Evolutionary conservation across 2,888 invertebrate genomes (phyloP).

Genomic region (Tricholauxania praeusta): DNA sequence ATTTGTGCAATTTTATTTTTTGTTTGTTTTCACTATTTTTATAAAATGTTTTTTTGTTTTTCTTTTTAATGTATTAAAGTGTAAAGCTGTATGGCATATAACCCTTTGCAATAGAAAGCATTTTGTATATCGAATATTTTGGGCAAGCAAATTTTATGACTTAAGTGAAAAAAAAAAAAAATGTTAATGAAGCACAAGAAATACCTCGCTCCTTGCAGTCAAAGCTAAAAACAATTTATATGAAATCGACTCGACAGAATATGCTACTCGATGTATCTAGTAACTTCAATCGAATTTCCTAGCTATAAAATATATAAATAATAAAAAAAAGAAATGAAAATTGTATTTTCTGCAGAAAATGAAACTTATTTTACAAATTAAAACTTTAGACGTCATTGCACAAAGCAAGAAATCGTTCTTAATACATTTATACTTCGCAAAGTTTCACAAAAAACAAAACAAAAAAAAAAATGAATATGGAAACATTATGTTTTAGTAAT

Average conservation of each 20-base stretch:
- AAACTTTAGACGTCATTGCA: too few species aligned
- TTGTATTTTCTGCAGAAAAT: too few species aligned
- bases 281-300: too few species aligned
- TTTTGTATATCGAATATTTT: neutral
- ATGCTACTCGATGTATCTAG: too few species aligned
- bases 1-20: slow-evolving; percentile 18
- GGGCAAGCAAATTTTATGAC: slow-evolving; percentile 20
- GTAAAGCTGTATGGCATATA: neutral
- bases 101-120: slow-evolving; percentile 2
- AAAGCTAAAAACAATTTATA: slow-evolving; percentile 33
- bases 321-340: too few species aligned
- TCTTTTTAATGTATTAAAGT: neutral
- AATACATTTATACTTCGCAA: too few species aligned
- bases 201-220: slow-evolving; percentile 46
- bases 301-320: too few species aligned
- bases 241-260: neutral
- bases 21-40: neutral
- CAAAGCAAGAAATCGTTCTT: too few species aligned
- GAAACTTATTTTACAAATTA: too few species aligned
- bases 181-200: slow-evolving; percentile 36
- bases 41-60: neutral
- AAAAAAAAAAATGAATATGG: neutral
- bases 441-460: neutral
- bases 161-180: slow-evolving; percentile 26
- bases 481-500: slow-evolving; percentile 65